Base-by-base conservation (phyloP, 2,797 vertebrate genomes). In the Helarctos malayanus region DNA sequence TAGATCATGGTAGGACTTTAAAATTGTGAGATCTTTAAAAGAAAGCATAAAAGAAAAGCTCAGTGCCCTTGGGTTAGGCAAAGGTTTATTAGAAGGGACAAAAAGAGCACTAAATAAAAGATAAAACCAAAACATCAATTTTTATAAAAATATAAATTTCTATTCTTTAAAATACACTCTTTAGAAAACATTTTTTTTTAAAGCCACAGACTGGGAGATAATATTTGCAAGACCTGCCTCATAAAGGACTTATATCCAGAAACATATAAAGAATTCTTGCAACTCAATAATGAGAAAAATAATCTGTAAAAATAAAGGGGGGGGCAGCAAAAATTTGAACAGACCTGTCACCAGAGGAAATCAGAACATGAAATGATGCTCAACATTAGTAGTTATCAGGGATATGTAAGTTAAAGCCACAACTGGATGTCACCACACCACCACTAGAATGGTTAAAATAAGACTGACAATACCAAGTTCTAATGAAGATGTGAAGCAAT, bases 31-130 rank as follows among this genome's bases (percentile, higher is more conserved):
- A 69, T 9, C 14, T 82, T 95, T 47, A 41, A 68, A 69, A 83
- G 8, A 75, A 87, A 76, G 3, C 10, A 52, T 25, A 79, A 19
- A 52, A 81, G 3, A 93, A 92, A 93, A 32, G 54, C 10, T 45
- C 29, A 79, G 27, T 82, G 57, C 65, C 38, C 12, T 93, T 76
- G 25, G 16, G 18, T 61, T 91, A 88, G 79, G 27, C 0, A 57
- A 95, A 90, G 27, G 63, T 49, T 93, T 91, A 59, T 59, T 49
- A 95, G 25, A 91, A 89, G 52, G 47, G 29, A 35, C 16, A 89
- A 80, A 83, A 91, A 63, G 52, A 84, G 2, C 9, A 69, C 52
- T 25, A 15, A 23, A 88, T 63, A 52, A 47, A 76, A 69, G 21
- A 61, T 32, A 89, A 82, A 78, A 52, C 4, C 18, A 25, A 75